phyloP scores from a whole-genome alignment of 2,888 invertebrate species.

The Julus scanicus region DNA sequence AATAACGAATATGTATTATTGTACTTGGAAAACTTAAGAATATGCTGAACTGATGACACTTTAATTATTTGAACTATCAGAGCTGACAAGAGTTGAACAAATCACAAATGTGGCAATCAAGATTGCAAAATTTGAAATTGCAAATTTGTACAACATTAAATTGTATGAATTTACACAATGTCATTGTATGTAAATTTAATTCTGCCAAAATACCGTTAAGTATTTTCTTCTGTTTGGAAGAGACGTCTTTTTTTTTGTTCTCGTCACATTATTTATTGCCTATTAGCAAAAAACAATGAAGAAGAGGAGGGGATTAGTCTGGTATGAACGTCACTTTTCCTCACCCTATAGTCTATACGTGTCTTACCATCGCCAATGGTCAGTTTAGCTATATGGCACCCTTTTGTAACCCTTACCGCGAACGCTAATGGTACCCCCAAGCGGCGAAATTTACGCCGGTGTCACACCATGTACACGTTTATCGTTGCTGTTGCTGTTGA shows the following conservation, averaged over 20 bases:
- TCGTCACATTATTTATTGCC: not conserved
- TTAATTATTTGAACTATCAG: too few relatives aligned
- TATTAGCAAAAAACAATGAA: not conserved
- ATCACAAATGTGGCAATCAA: too few relatives aligned
- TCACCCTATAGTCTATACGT: not conserved
- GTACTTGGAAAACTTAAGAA: too few relatives aligned
- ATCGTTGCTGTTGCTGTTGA: not conserved
- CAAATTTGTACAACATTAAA: too few relatives aligned
- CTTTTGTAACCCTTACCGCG: not conserved
- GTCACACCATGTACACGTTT: conserved; percentile 11
- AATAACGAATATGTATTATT: too few relatives aligned
- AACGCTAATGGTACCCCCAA: conserved; percentile 9
- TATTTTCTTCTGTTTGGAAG: not conserved
- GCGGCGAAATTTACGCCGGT: conserved; percentile 9
- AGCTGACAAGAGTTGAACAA: too few relatives aligned
- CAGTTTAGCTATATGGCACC: not conserved
- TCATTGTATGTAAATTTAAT: not conserved
- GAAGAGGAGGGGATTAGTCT: not conserved
- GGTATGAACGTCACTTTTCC: not conserved
- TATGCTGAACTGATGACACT: too few relatives aligned
- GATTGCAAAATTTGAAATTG: too few relatives aligned
- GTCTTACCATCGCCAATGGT: not conserved
- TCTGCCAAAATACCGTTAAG: not conserved
- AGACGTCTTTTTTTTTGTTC: not conserved
- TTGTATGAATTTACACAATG: not conserved